Base-by-base conservation (phyloP, 64 coral and sea anemone genomes). In the Dendronephthya gigantea region DNA sequence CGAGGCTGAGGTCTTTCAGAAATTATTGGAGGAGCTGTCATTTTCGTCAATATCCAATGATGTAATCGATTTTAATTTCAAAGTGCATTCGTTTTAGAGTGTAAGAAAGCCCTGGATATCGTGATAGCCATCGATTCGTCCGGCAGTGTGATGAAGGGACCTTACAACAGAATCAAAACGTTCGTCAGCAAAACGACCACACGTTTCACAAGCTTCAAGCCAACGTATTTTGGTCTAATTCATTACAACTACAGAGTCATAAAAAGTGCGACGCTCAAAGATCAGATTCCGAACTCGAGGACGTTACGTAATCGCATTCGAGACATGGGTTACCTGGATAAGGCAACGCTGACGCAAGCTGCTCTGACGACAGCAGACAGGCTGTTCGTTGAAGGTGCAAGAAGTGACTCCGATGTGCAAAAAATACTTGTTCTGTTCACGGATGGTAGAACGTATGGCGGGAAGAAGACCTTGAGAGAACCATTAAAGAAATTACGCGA, bases 371-470 rank as follows among this genome's bases (percentile, higher is more conserved):
- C 32, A 36, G 72, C 72, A 79, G 7, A 79, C 9, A 19, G 0
- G 36, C 15, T 79, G 36, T 79, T 79, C 36, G 72, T 35, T 15
- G 36, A 79, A 8, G 72, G 72, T 35, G 30, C 72, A 79, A 79
- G 72, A 79, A 34, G 22, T 35, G 55, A 62, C 17, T 22, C 55
- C 17, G 29, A 34, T 79, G 72, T 79, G 8, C 32, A 79, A 19
- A 34, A 79, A 19, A 39, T 79, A 3, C 32, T 79, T 0, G 22
- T 79, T 10, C 1, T 79, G 29, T 79, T 79, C 36, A 79, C 72
- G 15, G 72, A 79, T 79, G 72, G 72, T 28, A 79, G 72, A 19
- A 79, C 72, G 0, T 79, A 79, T 79, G 72, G 72, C 6, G 72
- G 72, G 36, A 79, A 79, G 22, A 8, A 39, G 32, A 79, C 72